Percentiles rank a stretch among this genome's conserved stretches.
These are phyloP conservation scores for Eupeodes luniger DNA, from an alignment of 2,888 invertebrate species.

Conservation along the genomic window DNA sequence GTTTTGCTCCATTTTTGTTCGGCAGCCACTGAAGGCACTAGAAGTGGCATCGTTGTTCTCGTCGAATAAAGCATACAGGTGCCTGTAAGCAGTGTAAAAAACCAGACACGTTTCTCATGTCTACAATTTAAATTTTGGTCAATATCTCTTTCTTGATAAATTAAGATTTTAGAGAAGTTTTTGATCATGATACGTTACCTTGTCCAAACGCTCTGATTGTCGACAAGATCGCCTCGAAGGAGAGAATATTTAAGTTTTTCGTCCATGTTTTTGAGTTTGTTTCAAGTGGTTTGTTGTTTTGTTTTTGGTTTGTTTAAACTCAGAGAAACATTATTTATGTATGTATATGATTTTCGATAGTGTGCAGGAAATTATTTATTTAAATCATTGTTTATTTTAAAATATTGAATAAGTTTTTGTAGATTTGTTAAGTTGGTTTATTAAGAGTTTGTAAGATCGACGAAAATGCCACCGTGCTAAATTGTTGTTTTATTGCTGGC, in stretches of 20 bases:
- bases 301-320: neutral
- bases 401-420: slow-evolving; percentile 13
- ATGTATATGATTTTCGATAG: neutral
- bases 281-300: neutral
- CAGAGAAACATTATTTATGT: slow-evolving; percentile 59
- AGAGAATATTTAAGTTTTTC: slow-evolving; percentile 84
- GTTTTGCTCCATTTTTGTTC: slow-evolving; percentile 89
- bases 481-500: slow-evolving; percentile 48
- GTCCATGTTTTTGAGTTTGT: slow-evolving; percentile 78
- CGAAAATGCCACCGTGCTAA: slow-evolving; percentile 63
- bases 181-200: slow-evolving; percentile 78
- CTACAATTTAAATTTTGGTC: slow-evolving; percentile 78
- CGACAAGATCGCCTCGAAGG: slow-evolving; percentile 83
- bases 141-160: neutral
- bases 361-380: slow-evolving; percentile 6
- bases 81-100: slow-evolving; percentile 86
- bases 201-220: slow-evolving; percentile 83
- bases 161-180: neutral
- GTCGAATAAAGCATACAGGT: slow-evolving; percentile 88
- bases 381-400: slow-evolving; percentile 59
- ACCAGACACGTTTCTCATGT: slow-evolving; percentile 86
- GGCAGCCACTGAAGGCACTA: slow-evolving; percentile 87
- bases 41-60: slow-evolving; percentile 88
- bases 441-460: neutral
- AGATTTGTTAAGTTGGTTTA: slow-evolving; percentile 18